These are phyloP conservation scores for Cossypha dichroa DNA, from an alignment of 2,797 vertebrate genomes.

Conservation along the genomic window DNA sequence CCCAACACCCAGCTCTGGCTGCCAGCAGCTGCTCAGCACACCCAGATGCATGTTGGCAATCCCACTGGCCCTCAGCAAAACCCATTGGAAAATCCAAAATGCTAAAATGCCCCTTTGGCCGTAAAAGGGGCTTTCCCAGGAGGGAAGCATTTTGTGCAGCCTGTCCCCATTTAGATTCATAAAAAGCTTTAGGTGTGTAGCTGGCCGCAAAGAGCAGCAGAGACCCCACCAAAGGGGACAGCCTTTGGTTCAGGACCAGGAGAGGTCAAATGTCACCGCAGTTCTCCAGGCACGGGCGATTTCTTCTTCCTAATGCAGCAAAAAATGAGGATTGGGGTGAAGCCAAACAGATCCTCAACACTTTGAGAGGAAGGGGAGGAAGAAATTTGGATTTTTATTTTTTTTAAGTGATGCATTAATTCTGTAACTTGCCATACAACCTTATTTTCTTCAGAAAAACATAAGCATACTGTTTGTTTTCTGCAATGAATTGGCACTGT, in stretches of 20 bases:
- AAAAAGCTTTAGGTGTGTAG: not conserved
- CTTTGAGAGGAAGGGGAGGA: not conserved
- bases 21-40: constrained; percentile 39
- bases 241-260: not conserved
- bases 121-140: not conserved
- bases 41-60: not conserved
- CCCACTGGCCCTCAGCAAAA: not conserved
- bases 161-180: not conserved
- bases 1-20: not conserved
- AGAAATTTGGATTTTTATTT: not conserved
- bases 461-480: not conserved
- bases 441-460: not conserved
- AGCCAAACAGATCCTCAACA: not conserved
- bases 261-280: accelerated
- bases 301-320: too few relatives aligned
- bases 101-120: not conserved
- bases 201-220: not conserved
- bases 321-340: not conserved
- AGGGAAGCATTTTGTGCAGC: not conserved
- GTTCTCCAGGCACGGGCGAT: not conserved
- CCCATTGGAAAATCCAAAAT: not conserved
- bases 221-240: not conserved
- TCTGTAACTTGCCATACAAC: accelerated
- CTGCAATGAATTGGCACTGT: not conserved
- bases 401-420: not conserved